Conservation (phyloP, 1,140 invertebrate species). For the Teleopsis dalmanni region DNA sequence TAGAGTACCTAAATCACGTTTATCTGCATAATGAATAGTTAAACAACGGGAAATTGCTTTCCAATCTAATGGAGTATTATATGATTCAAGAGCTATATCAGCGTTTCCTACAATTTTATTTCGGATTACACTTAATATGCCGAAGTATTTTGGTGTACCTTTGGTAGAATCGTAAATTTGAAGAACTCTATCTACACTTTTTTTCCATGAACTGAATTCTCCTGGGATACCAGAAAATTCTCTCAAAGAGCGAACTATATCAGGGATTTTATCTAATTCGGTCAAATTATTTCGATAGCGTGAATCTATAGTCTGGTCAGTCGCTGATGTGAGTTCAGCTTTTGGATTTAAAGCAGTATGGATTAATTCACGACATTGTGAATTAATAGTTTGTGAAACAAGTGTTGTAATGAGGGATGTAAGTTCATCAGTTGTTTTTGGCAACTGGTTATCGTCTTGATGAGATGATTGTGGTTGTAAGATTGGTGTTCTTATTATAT, state of each 20-base stretch:
- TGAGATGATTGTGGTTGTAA: no score
- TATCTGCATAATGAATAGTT: slow-evolving; percentile 16
- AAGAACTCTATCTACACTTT: slow-evolving; percentile 5
- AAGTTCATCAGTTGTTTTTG: no score
- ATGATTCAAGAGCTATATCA: slow-evolving; percentile 14
- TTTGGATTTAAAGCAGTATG: no score
- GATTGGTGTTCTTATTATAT: no score
- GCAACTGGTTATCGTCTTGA: no score
- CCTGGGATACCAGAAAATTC: slow-evolving; percentile 3
- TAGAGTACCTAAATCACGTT: slow-evolving; percentile 12
- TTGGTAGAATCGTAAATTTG: neutral
- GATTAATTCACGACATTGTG: no score
- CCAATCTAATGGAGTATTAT: slow-evolving; percentile 17
- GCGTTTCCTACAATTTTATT: slow-evolving; percentile 15
- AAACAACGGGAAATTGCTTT: slow-evolving; percentile 8
- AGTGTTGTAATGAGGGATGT: no score
- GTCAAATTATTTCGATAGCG: slow-evolving; percentile 1
- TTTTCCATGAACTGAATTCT: slow-evolving; percentile 8
- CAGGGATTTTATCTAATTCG: slow-evolving; percentile 3
- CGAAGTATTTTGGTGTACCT: slow-evolving; percentile 6
- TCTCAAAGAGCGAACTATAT: slow-evolving; percentile 2
- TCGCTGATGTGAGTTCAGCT: no score
- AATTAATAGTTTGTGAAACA: no score
- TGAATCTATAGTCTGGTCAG: no score
- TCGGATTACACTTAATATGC: slow-evolving; percentile 4